Conservation (phyloP, 2,888 invertebrate species). For the Scaptomyza reducta region DNA sequence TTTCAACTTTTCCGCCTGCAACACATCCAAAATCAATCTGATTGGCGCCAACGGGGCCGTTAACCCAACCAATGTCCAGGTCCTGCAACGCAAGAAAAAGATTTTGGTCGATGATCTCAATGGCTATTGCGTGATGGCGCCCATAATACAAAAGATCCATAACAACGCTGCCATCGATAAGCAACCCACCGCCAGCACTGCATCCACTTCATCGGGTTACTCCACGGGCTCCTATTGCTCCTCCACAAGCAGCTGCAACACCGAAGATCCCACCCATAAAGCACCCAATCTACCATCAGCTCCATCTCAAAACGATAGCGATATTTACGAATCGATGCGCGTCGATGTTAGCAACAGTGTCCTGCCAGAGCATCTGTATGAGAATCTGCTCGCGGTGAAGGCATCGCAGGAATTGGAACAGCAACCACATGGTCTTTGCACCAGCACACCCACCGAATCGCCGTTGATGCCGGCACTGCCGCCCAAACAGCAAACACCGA, state of each 20-base stretch:
- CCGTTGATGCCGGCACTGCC: conserved; percentile 68
- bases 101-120: conserved; percentile 81
- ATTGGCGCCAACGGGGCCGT: conserved; percentile 82
- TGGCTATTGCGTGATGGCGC: conserved; percentile 84
- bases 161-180: conserved; percentile 17
- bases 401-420: conserved; percentile 78
- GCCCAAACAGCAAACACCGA: conserved; percentile 49
- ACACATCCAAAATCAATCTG: conserved; percentile 83
- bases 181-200: conserved; percentile 55
- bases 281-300: neutral
- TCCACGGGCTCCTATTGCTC: conserved; percentile 77
- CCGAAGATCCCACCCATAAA: conserved; percentile 45
- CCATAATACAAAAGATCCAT: conserved; percentile 71
- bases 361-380: conserved; percentile 79
- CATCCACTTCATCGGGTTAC: conserved; percentile 79
- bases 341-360: conserved; percentile 48
- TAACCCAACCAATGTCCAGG: conserved; percentile 37
- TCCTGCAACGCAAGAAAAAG: conserved; percentile 67
- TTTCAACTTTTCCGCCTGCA: conserved; percentile 84
- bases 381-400: conserved; percentile 80
- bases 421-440: conserved; percentile 63
- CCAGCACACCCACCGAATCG: conserved; percentile 82
- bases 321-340: conserved; percentile 81
- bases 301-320: conserved; percentile 61
- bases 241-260: conserved; percentile 71